These are phyloP conservation scores for Cheilosia scutellata DNA, from an alignment of 2,888 invertebrate species.

Conservation along the genomic window DNA sequence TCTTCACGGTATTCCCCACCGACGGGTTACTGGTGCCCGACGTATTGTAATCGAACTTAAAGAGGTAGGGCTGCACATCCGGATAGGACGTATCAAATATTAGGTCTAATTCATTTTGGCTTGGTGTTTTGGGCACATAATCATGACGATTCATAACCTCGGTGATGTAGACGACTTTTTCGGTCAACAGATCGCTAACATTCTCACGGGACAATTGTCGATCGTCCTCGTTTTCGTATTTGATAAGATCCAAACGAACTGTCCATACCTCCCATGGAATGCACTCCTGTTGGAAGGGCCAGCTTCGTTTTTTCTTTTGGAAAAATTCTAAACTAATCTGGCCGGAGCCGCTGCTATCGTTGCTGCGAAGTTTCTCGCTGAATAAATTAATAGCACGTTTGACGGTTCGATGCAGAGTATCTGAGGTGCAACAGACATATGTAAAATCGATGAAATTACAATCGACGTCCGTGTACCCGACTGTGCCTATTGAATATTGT, in stretches of 20 bases:
- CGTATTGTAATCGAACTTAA: conserved; percentile 94
- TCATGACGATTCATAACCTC: conserved; percentile 98
- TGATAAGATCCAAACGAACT: conserved; percentile 94
- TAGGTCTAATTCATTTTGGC: conserved; percentile 94
- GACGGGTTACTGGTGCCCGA: conserved; percentile 91
- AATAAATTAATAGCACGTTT: conserved; percentile 91
- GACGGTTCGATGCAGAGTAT: conserved; percentile 89
- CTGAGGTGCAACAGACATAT: conserved; percentile 96
- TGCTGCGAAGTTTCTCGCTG: conserved; percentile 90
- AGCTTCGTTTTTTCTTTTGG: conserved; percentile 94
- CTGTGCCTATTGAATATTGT: conserved; percentile 97
- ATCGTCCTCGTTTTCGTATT: conserved; percentile 94
- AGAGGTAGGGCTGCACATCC: conserved; percentile 98
- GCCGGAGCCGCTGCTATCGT: conserved; percentile 90
- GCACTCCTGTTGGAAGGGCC: conserved; percentile 95
- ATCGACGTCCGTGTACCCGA: conserved; percentile 98
- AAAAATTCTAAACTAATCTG: conserved; percentile 98
- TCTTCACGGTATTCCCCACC: conserved; percentile 95
- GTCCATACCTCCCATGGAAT: conserved; percentile 99
- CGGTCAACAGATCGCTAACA: conserved; percentile 93
- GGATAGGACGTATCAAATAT: conserved; percentile 97
- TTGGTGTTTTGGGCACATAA: conserved; percentile 98
- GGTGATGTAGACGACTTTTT: conserved; percentile 97
- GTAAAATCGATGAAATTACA: conserved; percentile 99
- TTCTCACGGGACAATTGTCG: conserved; percentile 94